These are phyloP conservation scores for Hesperophylax magnus DNA, from an alignment of 1,140 invertebrate species.

Conservation along the genomic window DNA sequence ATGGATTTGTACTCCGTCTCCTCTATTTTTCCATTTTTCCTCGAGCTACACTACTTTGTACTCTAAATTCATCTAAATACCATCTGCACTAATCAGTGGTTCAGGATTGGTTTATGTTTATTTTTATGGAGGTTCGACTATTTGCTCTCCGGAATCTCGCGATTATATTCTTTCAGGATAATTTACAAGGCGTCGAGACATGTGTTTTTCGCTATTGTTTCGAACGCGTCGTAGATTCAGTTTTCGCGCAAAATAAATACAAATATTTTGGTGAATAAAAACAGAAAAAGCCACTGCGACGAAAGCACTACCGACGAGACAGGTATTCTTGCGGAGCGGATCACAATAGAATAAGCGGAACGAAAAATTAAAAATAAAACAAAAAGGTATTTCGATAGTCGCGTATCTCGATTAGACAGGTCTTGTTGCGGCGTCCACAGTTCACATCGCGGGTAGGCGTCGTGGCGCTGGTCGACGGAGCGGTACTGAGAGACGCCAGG, in stretches of 20 bases:
- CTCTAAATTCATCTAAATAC: conserved; percentile 37
- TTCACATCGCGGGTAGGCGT: conserved; percentile 49
- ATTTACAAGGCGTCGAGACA: conserved; percentile 19
- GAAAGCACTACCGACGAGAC: conserved; percentile 32
- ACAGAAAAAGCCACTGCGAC: conserved; percentile 47
- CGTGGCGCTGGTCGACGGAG: conserved; percentile 54
- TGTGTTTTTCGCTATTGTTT: not conserved
- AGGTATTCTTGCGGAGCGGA: not conserved
- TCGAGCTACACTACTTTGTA: conserved; percentile 37
- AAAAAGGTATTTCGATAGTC: conserved; percentile 40
- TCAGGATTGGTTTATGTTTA: not conserved
- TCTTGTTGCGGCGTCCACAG: conserved; percentile 22
- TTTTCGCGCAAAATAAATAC: conserved; percentile 46
- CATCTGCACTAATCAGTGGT: not conserved
- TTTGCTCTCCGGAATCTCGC: not conserved
- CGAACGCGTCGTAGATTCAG: not conserved
- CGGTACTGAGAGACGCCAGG: conserved; percentile 63
- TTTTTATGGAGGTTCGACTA: not conserved
- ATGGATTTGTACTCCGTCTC: conserved; percentile 35
- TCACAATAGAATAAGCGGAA: conserved; percentile 35
- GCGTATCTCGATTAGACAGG: conserved; percentile 44
- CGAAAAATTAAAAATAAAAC: conserved; percentile 42
- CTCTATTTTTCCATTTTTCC: not conserved
- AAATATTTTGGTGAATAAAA: conserved; percentile 43
- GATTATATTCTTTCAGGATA: not conserved